phyloP scores from a whole-genome alignment of 2,888 invertebrate species.

The Eristalinus sepulchralis region DNA sequence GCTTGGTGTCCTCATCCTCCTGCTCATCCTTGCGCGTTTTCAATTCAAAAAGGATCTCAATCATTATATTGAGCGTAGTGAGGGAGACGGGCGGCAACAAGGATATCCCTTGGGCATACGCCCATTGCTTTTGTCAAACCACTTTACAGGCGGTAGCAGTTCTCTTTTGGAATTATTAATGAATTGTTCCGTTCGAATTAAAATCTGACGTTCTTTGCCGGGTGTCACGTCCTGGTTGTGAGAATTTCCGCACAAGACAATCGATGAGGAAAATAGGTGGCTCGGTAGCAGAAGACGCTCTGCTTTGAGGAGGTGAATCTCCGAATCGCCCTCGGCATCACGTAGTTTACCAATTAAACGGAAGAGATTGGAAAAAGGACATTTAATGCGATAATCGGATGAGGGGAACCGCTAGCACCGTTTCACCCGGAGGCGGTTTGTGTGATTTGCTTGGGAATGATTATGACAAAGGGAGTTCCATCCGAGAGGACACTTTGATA shows the following conservation, averaged over 20 bases:
- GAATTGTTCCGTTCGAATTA: constrained; percentile 29
- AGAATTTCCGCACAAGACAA: background rate
- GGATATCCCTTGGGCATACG: constrained; percentile 37
- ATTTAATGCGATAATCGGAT: background rate
- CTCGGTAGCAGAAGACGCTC: background rate
- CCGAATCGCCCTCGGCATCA: background rate
- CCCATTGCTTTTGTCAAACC: constrained; percentile 22
- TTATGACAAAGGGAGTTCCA: background rate
- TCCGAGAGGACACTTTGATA: no score
- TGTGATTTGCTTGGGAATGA: background rate
- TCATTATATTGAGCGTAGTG: background rate
- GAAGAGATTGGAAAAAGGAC: background rate
- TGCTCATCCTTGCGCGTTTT: background rate
- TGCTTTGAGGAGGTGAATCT: background rate
- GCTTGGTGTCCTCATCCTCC: no score
- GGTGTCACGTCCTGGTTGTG: constrained; percentile 24
- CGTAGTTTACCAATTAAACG: background rate
- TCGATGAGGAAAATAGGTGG: background rate
- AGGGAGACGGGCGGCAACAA: background rate
- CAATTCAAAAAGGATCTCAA: constrained; percentile 33
- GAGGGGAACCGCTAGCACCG: background rate
- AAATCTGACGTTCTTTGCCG: constrained; percentile 26
- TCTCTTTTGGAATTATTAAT: constrained; percentile 35
- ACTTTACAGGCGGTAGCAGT: constrained; percentile 4
- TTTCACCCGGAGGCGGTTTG: background rate